These are phyloP conservation scores for Mareca penelope DNA, from an alignment of 2,797 vertebrate genomes.

Conservation along the genomic window DNA sequence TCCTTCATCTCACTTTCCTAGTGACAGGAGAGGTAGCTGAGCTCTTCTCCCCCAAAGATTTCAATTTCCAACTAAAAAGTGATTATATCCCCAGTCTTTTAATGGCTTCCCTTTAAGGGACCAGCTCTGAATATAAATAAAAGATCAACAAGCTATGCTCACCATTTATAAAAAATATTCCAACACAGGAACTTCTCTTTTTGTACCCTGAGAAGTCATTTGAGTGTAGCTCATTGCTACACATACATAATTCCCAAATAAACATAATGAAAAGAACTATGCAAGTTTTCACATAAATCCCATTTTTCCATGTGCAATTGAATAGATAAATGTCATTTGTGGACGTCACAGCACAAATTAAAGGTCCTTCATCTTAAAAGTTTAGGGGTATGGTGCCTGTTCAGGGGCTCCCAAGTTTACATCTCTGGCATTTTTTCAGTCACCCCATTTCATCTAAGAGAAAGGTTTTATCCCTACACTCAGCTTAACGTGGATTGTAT, in stretches of 20 bases:
- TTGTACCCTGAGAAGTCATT: background rate
- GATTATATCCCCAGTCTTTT: background rate
- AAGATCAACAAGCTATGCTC: background rate
- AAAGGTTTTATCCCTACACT: background rate
- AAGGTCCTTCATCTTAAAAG: too few species aligned
- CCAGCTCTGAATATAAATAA: background rate
- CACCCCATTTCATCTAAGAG: background rate
- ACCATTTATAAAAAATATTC: background rate
- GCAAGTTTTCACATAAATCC: too few species aligned
- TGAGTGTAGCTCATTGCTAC: background rate
- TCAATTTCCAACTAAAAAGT: background rate
- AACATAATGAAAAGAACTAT: background rate
- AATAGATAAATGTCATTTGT: background rate
- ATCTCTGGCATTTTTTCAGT: background rate
- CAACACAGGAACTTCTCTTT: background rate
- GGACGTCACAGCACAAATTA: background rate
- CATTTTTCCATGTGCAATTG: background rate
- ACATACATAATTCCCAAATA: background rate
- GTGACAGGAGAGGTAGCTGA: background rate
- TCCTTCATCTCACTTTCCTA: background rate
- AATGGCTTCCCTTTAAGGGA: background rate
- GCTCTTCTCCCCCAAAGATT: background rate
- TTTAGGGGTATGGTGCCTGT: background rate
- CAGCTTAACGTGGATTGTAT: too few species aligned
- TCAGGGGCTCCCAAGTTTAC: background rate